Evolutionary conservation across 2,113 vertebrate genomes (phyloP).

Genomic region (Aplodontia rufa): DNA sequence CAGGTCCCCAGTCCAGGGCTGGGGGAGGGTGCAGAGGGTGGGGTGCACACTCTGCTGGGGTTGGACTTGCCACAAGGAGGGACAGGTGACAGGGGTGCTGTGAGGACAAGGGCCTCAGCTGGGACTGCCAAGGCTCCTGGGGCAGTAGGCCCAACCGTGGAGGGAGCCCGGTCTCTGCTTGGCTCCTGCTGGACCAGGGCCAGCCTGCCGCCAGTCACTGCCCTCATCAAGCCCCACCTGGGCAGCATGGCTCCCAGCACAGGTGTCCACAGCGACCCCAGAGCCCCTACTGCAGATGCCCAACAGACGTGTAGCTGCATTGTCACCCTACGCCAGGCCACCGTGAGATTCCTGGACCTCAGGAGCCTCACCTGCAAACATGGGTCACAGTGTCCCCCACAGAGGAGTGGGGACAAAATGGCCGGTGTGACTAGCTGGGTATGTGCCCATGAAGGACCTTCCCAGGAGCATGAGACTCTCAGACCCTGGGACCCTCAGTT

Average conservation of each 20-base stretch:
- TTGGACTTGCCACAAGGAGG: background rate
- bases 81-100: background rate
- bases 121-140: background rate
- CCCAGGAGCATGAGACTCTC: background rate
- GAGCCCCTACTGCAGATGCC: background rate
- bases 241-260: background rate
- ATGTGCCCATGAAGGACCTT: no score
- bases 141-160: no score
- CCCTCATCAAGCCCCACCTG: background rate
- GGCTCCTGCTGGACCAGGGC: background rate
- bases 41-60: background rate
- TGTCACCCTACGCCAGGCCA: no score
- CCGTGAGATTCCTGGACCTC: background rate
- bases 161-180: background rate
- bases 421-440: no score
- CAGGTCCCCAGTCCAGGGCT: background rate
- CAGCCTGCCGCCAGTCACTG: background rate
- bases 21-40: background rate
- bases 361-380: background rate
- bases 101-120: background rate
- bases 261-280: background rate
- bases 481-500: background rate
- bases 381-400: background rate
- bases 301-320: rapidly evolving
- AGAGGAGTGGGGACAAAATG: background rate